Base-by-base conservation (phyloP, 1,140 invertebrate genomes). In the Linepithema humile region DNA sequence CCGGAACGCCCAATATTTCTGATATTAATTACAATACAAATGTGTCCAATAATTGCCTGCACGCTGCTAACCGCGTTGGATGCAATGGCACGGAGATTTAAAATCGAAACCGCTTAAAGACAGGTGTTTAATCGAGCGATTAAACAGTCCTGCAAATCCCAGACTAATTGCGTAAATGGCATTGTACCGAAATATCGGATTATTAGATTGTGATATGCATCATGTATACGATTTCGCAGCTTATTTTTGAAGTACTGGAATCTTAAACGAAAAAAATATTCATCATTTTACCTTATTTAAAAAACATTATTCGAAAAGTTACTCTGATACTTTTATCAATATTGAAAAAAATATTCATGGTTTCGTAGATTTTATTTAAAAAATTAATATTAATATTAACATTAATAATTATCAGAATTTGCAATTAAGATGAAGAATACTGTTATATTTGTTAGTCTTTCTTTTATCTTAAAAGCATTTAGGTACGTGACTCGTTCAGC, bases 31-130 rank as follows among this genome's bases (percentile, higher is more conserved):
- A 70, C 48, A 23, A n/a, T 20, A 80, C 64, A 70, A 55, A 80
- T 69, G 75, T 55, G 75, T 80, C 48, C 75, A 80, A 80, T 80
- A 80, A 80, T 80, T 80, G 32, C 40, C n/a, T 60, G 60, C 43
- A 67, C 17, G 60, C 43, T 26, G 60, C 10, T 50, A 60, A 77
- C 60, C 62, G 35, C 35, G 43, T 23, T 45, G 55, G 38, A 62
- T 26, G 32, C 62, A 78, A 40, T 80, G 17, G 62, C 48, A n/a
- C 32, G 10, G 48, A 29, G 75, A 80, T 70, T 80, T 80, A 80
- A 80, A 80, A 35, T 80, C 75, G 50, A 80, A 80, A 80, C 64
- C 64, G 75, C 75, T 80, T 80, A 55, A 80, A 80, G 75, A 80
- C 75, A 80, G 75, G 48, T 78, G 75, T 78, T 78, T 78, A 78